Percentiles rank a stretch among this genome's conserved stretches.
phyloP scores from a whole-genome alignment of 1,140 invertebrate species.

The Acromyrmex charruanus region DNA sequence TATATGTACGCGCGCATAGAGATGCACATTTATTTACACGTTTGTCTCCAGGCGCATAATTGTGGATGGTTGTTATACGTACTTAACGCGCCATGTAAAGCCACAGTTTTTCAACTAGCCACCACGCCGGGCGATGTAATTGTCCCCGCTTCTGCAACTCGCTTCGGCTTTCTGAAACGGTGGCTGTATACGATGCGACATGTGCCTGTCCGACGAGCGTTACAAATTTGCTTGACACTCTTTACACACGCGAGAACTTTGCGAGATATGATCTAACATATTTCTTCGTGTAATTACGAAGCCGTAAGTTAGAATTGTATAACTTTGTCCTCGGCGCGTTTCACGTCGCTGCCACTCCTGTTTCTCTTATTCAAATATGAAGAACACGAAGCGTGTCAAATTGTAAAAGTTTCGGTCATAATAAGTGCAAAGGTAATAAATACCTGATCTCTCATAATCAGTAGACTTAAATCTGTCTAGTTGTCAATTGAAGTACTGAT shows the following conservation, averaged over 20 bases:
- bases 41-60: slow-evolving; percentile 78
- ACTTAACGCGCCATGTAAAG: slow-evolving; percentile 83
- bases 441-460: too few relatives aligned
- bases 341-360: neutral
- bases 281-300: slow-evolving; percentile 60
- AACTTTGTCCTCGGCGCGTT: slow-evolving; percentile 6
- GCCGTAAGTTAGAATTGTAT: slow-evolving; percentile 17
- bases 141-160: slow-evolving; percentile 71
- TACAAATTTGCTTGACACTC: slow-evolving; percentile 62
- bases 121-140: slow-evolving; percentile 78
- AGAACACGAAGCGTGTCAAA: neutral
- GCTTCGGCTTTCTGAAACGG: slow-evolving; percentile 52
- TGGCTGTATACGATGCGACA: slow-evolving; percentile 34
- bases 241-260: slow-evolving; percentile 50
- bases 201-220: slow-evolving; percentile 58
- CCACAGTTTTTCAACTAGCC: slow-evolving; percentile 80
- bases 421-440: neutral
- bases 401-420: neutral
- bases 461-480: neutral
- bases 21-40: slow-evolving; percentile 63
- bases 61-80: slow-evolving; percentile 81
- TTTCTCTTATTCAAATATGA: slow-evolving; percentile 7
- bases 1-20: neutral
- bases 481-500: neutral
- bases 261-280: slow-evolving; percentile 58